Conservation (phyloP, 2,888 invertebrate species). For the Cerceris ruficornis region DNA sequence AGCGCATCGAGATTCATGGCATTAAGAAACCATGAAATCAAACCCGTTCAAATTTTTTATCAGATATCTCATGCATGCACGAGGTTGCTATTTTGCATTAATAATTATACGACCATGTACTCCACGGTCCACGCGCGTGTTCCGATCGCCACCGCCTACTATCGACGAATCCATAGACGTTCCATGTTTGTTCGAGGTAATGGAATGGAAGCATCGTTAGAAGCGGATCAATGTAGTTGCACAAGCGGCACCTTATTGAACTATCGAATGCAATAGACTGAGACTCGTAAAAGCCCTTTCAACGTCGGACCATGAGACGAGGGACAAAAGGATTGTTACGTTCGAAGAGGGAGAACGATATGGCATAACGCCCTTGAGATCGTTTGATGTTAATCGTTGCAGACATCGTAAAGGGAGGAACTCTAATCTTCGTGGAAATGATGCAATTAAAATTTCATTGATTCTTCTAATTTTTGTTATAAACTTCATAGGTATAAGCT, state of each 20-base stretch:
- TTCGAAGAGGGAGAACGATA: neutral
- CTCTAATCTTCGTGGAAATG: too few species aligned
- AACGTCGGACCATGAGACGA: neutral
- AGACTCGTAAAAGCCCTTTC: slow-evolving; percentile 12
- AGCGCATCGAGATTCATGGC: neutral
- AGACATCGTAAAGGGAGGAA: neutral
- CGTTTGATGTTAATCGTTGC: neutral
- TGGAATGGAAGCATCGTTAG: slow-evolving; percentile 33
- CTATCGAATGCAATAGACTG: slow-evolving; percentile 12
- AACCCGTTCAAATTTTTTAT: neutral
- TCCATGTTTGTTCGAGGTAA: slow-evolving; percentile 28
- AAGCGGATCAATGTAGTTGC: slow-evolving; percentile 17
- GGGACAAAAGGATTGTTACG: neutral
- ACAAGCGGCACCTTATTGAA: slow-evolving; percentile 19
- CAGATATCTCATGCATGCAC: neutral
- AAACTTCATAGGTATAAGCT: too few species aligned
- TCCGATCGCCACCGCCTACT: slow-evolving; percentile 21
- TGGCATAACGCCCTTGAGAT: neutral
- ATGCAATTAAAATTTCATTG: too few species aligned
- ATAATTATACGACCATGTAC: slow-evolving; percentile 28
- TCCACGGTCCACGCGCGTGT: neutral
- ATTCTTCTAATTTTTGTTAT: too few species aligned
- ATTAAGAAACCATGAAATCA: neutral
- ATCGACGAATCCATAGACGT: slow-evolving; percentile 20
- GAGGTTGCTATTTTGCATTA: neutral